A percentile compares a stretch with the other conserved stretches of the same genome.
phyloP scores from a whole-genome alignment of 2,113 vertebrate species.

The Larimichthys polyactis region DNA sequence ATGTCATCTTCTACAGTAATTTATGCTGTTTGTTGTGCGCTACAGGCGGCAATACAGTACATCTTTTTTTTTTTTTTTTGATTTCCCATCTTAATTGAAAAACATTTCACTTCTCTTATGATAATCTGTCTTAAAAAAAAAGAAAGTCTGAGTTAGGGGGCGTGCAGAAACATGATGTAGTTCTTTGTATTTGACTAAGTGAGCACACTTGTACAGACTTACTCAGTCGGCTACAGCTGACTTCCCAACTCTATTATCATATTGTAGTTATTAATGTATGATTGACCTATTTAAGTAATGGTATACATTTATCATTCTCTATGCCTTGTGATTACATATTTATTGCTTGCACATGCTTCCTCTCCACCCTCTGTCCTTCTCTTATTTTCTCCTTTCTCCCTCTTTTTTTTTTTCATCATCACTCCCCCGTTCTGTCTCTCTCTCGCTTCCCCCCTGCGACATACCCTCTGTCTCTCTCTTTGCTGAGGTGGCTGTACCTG shows the following conservation, averaged over 20 bases:
- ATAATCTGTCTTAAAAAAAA: conserved; percentile 34
- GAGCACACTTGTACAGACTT: conserved; percentile 53
- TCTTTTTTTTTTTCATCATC: conserved; percentile 40
- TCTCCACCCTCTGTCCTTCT: conserved; percentile 43
- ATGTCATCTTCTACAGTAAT: conserved; percentile 8
- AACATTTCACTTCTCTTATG: conserved; percentile 11
- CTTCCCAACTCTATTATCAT: conserved; percentile 65
- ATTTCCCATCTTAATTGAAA: conserved; percentile 29
- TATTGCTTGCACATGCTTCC: conserved; percentile 56
- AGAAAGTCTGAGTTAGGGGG: conserved; percentile 36
- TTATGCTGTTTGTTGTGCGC: not conserved
- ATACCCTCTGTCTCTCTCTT: conserved; percentile 72
- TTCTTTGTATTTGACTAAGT: conserved; percentile 62
- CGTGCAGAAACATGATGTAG: conserved; percentile 47
- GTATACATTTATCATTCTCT: conserved; percentile 70
- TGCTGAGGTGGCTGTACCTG: conserved; percentile 86
- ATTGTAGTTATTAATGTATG: conserved; percentile 68
- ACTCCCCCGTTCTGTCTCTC: conserved; percentile 34
- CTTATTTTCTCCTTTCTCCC: conserved; percentile 32
- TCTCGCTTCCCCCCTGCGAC: conserved; percentile 42
- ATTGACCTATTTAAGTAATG: conserved; percentile 77
- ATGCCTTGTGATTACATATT: conserved; percentile 70
- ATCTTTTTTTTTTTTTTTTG: not conserved
- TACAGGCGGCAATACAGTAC: conserved; percentile 2
- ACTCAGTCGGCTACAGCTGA: conserved; percentile 50